phyloP scores from a whole-genome alignment of 2,888 invertebrate genomes.

The Julus scanicus region DNA sequence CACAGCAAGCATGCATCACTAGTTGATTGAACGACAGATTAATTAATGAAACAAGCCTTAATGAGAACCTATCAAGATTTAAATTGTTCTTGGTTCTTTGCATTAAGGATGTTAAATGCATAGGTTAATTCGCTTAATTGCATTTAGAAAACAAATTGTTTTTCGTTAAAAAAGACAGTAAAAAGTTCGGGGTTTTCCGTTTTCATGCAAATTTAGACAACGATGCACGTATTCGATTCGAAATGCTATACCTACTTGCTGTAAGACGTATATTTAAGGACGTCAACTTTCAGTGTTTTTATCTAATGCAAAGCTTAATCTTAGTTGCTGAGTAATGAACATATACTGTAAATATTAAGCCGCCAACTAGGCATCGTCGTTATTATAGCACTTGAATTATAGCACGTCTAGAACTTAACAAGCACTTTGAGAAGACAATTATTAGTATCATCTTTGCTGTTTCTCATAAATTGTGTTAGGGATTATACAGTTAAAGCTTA shows the following conservation, averaged over 20 bases:
- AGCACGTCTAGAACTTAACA: background rate
- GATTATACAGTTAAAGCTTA: conserved; percentile 4
- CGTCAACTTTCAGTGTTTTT: background rate
- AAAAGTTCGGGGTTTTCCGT: background rate
- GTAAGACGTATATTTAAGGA: background rate
- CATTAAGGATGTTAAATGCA: conserved; percentile 47
- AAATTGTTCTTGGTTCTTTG: conserved; percentile 22
- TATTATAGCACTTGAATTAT: background rate
- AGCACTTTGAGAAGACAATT: background rate
- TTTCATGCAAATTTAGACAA: background rate
- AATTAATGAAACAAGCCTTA: conserved; percentile 43
- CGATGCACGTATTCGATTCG: background rate
- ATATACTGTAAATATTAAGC: background rate
- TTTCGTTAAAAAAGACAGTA: background rate
- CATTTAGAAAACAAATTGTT: conserved; percentile 22
- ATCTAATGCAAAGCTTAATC: background rate
- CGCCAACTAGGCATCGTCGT: background rate
- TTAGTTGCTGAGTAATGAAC: background rate
- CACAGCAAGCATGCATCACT: background rate
- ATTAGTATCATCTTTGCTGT: background rate
- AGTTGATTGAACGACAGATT: conserved; percentile 10
- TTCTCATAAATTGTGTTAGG: background rate
- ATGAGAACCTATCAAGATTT: conserved; percentile 42
- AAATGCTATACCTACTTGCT: background rate
- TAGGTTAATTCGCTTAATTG: background rate